phyloP scores from a whole-genome alignment of 2,888 invertebrate species.

The Apodemia mormo region DNA sequence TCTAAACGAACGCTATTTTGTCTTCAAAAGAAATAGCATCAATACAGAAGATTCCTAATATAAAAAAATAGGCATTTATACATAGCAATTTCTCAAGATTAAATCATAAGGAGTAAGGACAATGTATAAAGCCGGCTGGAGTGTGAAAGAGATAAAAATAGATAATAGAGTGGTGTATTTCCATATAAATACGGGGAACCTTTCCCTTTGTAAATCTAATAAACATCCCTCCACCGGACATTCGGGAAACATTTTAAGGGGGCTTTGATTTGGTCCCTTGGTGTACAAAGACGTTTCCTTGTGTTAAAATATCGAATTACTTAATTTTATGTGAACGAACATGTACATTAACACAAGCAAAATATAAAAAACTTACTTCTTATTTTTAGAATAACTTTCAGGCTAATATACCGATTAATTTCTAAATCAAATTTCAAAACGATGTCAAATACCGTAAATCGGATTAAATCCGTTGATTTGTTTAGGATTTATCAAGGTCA shows the following conservation, averaged over 20 bases:
- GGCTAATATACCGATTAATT: too few species aligned
- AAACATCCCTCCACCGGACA: constrained; percentile 62
- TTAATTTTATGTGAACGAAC: constrained; percentile 15
- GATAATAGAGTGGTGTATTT: constrained; percentile 15
- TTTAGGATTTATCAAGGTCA: too few species aligned
- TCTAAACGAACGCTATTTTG: too few species aligned
- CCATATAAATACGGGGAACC: constrained; percentile 14
- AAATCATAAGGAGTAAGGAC: too few species aligned
- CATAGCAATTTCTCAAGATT: too few species aligned
- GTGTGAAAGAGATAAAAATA: not conserved
- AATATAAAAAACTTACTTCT: not conserved
- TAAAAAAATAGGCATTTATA: too few species aligned
- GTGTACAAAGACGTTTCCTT: constrained; percentile 2
- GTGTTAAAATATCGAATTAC: constrained; percentile 5
- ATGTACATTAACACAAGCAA: not conserved
- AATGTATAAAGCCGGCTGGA: not conserved
- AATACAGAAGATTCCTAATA: too few species aligned
- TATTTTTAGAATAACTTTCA: too few species aligned
- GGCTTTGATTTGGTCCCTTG: constrained; percentile 49
- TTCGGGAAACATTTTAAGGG: constrained; percentile 63
- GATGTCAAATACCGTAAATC: too few species aligned
- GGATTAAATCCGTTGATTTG: too few species aligned
- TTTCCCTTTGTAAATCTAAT: constrained; percentile 62
- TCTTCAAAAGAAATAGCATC: too few species aligned
- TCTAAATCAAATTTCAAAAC: too few species aligned